Evolutionary conservation across 2,888 invertebrate genomes (phyloP), one percentile per base, ranked within the genome.

Genomic region (Tinea trinotella): DNA sequence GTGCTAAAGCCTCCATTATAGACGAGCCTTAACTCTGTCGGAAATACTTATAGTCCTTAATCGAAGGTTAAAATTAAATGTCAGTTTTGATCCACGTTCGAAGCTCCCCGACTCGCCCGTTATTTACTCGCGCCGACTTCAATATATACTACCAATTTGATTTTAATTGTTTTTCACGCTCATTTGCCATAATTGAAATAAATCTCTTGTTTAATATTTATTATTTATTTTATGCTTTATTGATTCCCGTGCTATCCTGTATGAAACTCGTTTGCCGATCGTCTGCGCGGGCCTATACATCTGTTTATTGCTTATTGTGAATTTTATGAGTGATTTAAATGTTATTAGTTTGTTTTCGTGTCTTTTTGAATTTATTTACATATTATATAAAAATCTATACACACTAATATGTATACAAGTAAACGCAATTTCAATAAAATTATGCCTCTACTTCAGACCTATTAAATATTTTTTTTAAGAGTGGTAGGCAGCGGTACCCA

Each of bases 81-180:
- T 75, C 77, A 74, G 71, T 65, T 76, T 50, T 50, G 50, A 50
- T 50, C 50, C 50, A 50, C 50, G 50, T 24, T 50, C 50, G 24
- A 24, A 24, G 24, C 50, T 18, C 50, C 40, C 15, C 19, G 19
- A 18, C 24, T 18, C 24, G 13, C 18, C 13, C 50, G 50, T 50
- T 50, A 50, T 24, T 50, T 50, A 24, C 50, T 13, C 13, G 22
- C 50, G 12, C 13, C 24, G 24, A 15, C 50, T 6, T 5, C 22
- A 50, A 50, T 50, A 50, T 50, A 55, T 55, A 52, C 20, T 55
- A 40, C 48, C 55, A 72, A 74, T 76, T 68, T 70, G 68, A 71
- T 76, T 74, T 70, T 83, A 83, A 83, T 83, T 82, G 78, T 79
- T 78, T 82, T 82, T 80, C 82, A 83, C 80, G 82, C 76, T 78